Evolutionary conservation across 2,888 invertebrate genomes (phyloP).

Genomic region (Platerodrilus igneus): DNA sequence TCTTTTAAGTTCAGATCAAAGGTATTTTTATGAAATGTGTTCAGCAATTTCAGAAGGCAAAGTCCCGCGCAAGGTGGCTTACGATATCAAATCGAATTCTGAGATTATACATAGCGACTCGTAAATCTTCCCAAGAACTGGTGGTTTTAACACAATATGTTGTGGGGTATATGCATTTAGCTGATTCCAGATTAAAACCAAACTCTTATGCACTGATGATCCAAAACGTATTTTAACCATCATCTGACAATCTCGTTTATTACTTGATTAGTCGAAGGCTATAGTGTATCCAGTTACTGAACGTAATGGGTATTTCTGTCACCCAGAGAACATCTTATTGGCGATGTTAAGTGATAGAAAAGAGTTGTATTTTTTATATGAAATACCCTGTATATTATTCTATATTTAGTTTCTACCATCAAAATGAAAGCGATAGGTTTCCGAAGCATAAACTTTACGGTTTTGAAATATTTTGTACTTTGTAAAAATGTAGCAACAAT

Average conservation of each 20-base stretch:
- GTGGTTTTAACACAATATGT: conserved; percentile 15
- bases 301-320: conserved; percentile 3
- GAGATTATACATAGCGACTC: conserved; percentile 23
- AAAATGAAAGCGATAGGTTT: too few relatives aligned
- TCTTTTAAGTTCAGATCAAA: too few relatives aligned
- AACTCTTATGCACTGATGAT: not conserved
- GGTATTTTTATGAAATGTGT: conserved; percentile 7
- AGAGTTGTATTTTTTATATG: too few relatives aligned
- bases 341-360: not conserved
- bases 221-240: too few relatives aligned
- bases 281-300: too few relatives aligned
- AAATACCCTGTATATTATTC: too few relatives aligned
- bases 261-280: too few relatives aligned
- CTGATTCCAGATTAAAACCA: conserved; percentile 20
- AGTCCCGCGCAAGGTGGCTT: conserved; percentile 22
- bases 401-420: too few relatives aligned
- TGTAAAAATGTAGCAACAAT: too few relatives aligned
- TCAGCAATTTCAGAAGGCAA: conserved; percentile 8
- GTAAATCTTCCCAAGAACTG: conserved; percentile 15
- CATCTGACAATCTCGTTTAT: too few relatives aligned
- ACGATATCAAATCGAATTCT: conserved; percentile 26
- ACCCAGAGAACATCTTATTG: conserved; percentile 2
- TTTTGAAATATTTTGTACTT: too few relatives aligned
- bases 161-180: conserved; percentile 21
- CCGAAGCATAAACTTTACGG: too few relatives aligned